Base-by-base conservation (phyloP, 2,888 invertebrate species). In the Rhagonycha fulva region DNA sequence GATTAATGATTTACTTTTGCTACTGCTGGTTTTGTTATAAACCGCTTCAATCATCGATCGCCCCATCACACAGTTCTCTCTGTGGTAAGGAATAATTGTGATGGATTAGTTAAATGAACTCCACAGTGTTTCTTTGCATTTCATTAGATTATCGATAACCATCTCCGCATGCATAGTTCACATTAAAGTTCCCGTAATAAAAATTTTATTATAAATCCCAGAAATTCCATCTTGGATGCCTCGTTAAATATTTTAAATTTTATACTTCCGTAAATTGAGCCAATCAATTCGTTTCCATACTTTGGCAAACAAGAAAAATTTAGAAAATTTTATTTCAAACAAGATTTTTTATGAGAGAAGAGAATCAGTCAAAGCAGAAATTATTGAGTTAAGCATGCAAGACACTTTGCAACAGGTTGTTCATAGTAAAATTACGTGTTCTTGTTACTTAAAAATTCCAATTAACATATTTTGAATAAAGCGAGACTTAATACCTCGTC, bases 21-120 rank as follows among this genome's bases (percentile, higher is more conserved):
- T 47, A 68, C 75, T 75, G 68, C 76, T 69, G 63, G 72, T 69
- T 66, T 72, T 72, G 26, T 12, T n/a, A 47, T 47, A 47, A 47
- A n/a, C 63, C 26, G 26, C 24, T 14, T 66, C 26, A 66, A 24
- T 66, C 26, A 66, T 66, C 60, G 68, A 72, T 72, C 72, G 63
- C 63, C 75, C 47, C 68, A 67, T 71, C 71, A 67, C 71, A 71
- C 30, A 28, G 47, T 47, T n/a, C 47, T n/a, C 32, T n/a, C 12
- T 47, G 7, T n/a, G 47, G 47, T 47, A 47, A 7, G 47, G 47
- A 47, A 47, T 47, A 47, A 47, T 47, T 47, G n/a, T 47, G 47
- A 47, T n/a, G 47, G 47, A 47, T 47, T 47, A 47, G 47, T 47
- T 47, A 47, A 47, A 47, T 47, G 47, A 47, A 47, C 47, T 47